phyloP scores from a whole-genome alignment of 2,113 vertebrate species.

The Micromys minutus region DNA sequence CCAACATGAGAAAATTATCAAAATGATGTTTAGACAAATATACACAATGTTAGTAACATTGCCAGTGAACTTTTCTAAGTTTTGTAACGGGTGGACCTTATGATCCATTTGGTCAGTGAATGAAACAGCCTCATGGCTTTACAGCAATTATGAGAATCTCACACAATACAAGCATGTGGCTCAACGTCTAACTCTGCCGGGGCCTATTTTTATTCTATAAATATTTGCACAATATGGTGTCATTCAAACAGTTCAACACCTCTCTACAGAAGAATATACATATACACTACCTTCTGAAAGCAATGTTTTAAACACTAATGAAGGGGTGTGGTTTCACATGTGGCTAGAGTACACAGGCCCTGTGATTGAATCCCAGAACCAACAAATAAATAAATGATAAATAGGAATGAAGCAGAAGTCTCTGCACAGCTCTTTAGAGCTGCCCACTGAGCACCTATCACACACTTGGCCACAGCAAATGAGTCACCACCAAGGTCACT shows the following conservation, averaged over 20 bases:
- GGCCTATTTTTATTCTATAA: not conserved
- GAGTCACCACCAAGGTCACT: not conserved
- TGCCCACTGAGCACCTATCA: not conserved
- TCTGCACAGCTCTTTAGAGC: not conserved
- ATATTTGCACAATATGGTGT: not conserved
- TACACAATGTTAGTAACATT: not conserved
- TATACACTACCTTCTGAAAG: not conserved
- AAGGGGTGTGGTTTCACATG: not conserved
- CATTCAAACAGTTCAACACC: not conserved
- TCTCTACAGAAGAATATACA: not conserved
- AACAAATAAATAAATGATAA: not conserved
- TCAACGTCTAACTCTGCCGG: accelerated
- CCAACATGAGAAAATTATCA: not conserved
- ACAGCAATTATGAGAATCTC: accelerated
- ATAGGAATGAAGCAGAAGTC: not conserved
- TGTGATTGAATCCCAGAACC: not conserved
- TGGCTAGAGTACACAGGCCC: not conserved
- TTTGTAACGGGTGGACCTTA: not conserved
- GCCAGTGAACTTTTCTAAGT: not conserved
- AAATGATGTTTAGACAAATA: not conserved
- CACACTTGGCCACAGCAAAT: not conserved
- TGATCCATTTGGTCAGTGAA: accelerated
- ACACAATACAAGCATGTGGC: accelerated
- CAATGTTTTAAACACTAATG: not conserved
- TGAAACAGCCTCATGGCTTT: accelerated